phyloP scores from a whole-genome alignment of 53 echinoderm and acorn worm species.

The Paelopatides confundens region DNA sequence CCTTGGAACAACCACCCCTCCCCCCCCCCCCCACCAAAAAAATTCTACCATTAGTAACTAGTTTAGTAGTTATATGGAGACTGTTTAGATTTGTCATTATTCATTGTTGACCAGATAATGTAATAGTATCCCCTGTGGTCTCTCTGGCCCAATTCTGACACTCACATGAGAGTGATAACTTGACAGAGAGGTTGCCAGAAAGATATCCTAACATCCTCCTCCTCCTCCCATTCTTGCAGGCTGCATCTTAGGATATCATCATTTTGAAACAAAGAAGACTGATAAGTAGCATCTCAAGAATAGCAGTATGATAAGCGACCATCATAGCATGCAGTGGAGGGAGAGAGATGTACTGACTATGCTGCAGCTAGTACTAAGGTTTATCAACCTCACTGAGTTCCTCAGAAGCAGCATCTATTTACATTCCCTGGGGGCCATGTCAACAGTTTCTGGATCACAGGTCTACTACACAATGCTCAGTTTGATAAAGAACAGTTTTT shows the following conservation, averaged over 20 bases:
- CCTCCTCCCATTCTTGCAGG: not conserved
- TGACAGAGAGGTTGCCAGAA: not conserved
- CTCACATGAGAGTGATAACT: not conserved
- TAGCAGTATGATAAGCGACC: not conserved
- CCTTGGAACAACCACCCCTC: no score
- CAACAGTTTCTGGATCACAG: slow-evolving; percentile 49
- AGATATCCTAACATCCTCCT: not conserved
- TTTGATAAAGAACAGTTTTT: slow-evolving; percentile 20
- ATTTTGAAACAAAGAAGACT: not conserved
- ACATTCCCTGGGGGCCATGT: slow-evolving; percentile 46
- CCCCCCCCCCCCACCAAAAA: no score
- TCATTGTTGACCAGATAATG: no score
- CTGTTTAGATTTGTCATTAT: no score
- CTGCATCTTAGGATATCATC: not conserved
- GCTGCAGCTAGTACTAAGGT: not conserved
- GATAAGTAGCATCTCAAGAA: not conserved
- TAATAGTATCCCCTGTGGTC: not conserved
- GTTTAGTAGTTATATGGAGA: no score
- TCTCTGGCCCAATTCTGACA: not conserved
- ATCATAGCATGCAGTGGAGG: not conserved
- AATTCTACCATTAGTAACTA: no score
- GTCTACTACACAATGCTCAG: not conserved
- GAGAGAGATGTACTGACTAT: not conserved
- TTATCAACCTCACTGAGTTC: slow-evolving; percentile 10
- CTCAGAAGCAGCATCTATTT: slow-evolving; percentile 30